Percentiles rank a stretch among this genome's conserved stretches.
Evolutionary conservation across 2,888 invertebrate genomes (phyloP).

Genomic region (Drosophila recens): DNA sequence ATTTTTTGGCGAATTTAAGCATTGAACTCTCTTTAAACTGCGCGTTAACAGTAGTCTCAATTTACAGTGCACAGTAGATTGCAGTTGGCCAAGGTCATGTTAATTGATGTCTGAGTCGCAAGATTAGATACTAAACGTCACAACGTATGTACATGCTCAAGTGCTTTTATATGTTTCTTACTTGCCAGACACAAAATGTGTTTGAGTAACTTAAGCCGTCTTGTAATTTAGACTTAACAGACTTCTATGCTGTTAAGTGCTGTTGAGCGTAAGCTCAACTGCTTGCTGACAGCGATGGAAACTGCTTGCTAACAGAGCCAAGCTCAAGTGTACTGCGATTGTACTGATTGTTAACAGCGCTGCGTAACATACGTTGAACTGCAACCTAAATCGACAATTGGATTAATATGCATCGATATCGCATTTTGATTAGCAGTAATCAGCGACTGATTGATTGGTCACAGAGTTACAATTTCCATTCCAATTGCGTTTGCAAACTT

Average conservation of each 20-base stretch:
- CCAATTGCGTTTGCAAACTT: not conserved
- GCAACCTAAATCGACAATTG: slow-evolving; percentile 25
- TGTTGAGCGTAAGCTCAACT: not conserved
- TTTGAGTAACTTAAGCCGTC: not conserved
- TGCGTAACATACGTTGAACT: slow-evolving; percentile 9
- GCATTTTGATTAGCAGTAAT: slow-evolving; percentile 36
- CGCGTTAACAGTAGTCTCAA: not conserved
- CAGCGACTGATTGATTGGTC: slow-evolving; percentile 10
- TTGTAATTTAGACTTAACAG: not conserved
- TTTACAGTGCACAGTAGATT: not conserved
- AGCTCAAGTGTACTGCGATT: not conserved
- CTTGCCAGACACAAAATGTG: not conserved
- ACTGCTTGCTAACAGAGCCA: not conserved
- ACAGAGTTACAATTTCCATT: not conserved
- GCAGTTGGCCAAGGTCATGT: slow-evolving; percentile 17
- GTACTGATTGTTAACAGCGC: slow-evolving; percentile 3
- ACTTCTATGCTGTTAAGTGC: not conserved
- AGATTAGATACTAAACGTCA: slow-evolving; percentile 43
- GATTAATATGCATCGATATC: slow-evolving; percentile 7
- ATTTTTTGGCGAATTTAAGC: not conserved
- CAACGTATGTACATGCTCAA: not conserved
- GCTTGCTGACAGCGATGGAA: not conserved
- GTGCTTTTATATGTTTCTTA: not conserved
- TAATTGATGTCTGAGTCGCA: slow-evolving; percentile 9
- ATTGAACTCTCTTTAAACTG: not conserved